These are phyloP conservation scores for Aspidoscelis tigris DNA, from an alignment of 2,113 vertebrate species.

Conservation along the genomic window DNA sequence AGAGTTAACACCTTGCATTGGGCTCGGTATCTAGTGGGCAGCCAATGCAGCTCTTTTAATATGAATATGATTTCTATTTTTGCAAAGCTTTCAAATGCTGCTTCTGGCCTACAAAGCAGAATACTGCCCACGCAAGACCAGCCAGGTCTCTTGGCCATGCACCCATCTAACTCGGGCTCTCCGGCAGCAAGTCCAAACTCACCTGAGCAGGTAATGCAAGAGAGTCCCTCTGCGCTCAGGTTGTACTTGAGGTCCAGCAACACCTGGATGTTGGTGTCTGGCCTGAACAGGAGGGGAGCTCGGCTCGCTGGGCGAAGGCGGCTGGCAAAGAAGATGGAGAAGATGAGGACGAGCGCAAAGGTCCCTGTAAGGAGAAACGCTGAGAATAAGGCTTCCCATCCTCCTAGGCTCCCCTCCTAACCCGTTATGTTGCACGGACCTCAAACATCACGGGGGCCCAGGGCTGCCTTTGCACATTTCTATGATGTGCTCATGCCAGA, in stretches of 20 bases:
- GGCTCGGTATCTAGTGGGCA: no score
- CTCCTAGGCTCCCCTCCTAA: no score
- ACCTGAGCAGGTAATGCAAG: slow-evolving; percentile 97
- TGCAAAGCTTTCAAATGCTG: no score
- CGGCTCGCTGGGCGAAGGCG: slow-evolving; percentile 91
- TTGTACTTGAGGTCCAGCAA: slow-evolving; percentile 95
- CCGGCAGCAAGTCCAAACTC: slow-evolving; percentile 40
- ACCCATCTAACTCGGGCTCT: background rate
- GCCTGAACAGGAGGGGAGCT: slow-evolving; percentile 90
- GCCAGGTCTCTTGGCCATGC: background rate
- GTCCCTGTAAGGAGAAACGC: slow-evolving; percentile 76
- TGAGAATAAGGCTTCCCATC: background rate
- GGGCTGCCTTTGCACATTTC: no score
- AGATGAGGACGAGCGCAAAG: slow-evolving; percentile 85
- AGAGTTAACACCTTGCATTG: no score
- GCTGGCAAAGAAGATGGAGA: slow-evolving; percentile 89
- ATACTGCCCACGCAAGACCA: background rate
- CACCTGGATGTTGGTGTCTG: slow-evolving; percentile 94
- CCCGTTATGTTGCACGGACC: no score
- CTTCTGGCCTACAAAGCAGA: no score
- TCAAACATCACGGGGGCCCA: no score
- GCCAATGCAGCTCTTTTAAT: no score
- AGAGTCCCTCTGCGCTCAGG: slow-evolving; percentile 95
- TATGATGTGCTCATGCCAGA: no score
- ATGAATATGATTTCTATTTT: no score